Evolutionary conservation across 1,140 invertebrate genomes (phyloP).

Genomic region (Himalopsyche phryganea): DNA sequence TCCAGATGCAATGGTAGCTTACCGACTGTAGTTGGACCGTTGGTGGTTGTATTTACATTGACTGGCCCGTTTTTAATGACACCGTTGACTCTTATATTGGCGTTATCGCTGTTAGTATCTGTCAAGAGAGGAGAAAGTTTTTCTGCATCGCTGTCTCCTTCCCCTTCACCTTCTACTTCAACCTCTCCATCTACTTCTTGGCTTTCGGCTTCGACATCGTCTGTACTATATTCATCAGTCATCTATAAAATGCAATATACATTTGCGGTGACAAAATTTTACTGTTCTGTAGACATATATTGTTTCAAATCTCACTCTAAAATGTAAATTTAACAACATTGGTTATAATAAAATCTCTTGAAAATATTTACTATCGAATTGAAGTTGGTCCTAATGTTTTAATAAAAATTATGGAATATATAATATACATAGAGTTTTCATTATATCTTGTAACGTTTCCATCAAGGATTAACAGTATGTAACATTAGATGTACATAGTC

Average conservation of each 20-base stretch:
- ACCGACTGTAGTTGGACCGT: conserved; percentile 29
- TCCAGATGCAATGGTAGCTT: conserved; percentile 41
- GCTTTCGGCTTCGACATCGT: conserved; percentile 31
- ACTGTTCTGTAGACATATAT: not conserved
- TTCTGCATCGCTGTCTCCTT: conserved; percentile 79
- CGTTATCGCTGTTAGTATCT: conserved; percentile 34
- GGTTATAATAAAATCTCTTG: no score
- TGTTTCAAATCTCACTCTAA: no score
- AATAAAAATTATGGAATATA: no score
- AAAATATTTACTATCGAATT: no score
- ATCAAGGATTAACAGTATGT: no score
- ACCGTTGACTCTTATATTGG: conserved; percentile 13
- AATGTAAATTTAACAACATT: no score
- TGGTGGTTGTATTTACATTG: conserved; percentile 13
- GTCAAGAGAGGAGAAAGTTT: conserved; percentile 72
- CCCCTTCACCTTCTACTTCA: conserved; percentile 59
- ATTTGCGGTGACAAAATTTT: no score
- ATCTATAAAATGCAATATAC: conserved; percentile 21
- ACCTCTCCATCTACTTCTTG: conserved; percentile 21
- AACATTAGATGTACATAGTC: no score
- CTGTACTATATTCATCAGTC: conserved; percentile 20
- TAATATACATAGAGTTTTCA: no score
- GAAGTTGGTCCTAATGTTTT: no score
- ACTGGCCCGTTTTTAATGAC: conserved; percentile 20
- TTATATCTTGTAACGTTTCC: no score